phyloP scores from a whole-genome alignment of 2,888 invertebrate species.

The Dioctria linearis region DNA sequence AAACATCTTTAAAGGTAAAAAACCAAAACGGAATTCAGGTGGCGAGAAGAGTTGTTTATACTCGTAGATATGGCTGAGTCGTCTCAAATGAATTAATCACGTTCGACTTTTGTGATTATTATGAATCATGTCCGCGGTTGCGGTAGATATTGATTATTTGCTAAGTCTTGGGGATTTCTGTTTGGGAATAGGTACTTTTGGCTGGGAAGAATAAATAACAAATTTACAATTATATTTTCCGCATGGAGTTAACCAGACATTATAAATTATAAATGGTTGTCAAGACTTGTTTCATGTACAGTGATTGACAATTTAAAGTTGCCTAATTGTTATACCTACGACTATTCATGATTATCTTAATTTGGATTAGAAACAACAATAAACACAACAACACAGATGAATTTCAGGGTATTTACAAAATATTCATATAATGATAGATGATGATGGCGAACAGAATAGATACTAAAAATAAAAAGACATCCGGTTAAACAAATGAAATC shows the following conservation, averaged over 20 bases:
- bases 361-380: too few species aligned
- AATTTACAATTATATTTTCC: not conserved
- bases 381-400: too few species aligned
- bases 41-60: not conserved
- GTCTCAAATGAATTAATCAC: not conserved
- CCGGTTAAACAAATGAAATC: too few species aligned
- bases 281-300: too few species aligned
- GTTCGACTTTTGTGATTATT: not conserved
- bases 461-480: too few species aligned
- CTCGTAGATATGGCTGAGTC: not conserved
- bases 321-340: too few species aligned
- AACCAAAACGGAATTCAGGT: constrained; percentile 14
- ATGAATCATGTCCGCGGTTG: not conserved
- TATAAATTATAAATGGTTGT: too few species aligned
- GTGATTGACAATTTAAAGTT: too few species aligned
- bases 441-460: too few species aligned
- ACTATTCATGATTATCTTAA: too few species aligned
- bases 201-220: not conserved
- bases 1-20: not conserved
- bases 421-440: too few species aligned
- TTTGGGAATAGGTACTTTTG: not conserved
- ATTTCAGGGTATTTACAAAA: too few species aligned
- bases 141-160: constrained; percentile 3
- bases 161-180: not conserved
- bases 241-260: not conserved